A percentile compares a stretch with the other conserved stretches of the same genome.
Conservation (phyloP, 1,140 invertebrate genomes). For the Nasonia longicornis region DNA sequence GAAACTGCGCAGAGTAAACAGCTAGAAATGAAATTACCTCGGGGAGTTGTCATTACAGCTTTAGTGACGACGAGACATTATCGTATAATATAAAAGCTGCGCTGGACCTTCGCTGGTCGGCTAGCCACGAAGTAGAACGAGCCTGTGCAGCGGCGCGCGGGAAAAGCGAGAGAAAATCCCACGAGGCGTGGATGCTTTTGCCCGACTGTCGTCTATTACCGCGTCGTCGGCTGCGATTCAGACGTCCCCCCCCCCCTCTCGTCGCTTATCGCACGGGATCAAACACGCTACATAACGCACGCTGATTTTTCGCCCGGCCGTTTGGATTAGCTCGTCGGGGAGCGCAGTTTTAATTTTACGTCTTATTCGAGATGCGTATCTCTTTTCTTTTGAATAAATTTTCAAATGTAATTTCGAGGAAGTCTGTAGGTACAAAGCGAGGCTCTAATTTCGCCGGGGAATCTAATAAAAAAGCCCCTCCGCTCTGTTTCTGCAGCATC, state of each 20-base stretch:
- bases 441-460: background rate
- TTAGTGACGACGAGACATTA: background rate
- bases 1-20: too few relatives aligned
- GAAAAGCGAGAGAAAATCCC: conserved; percentile 44
- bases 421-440: background rate
- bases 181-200: conserved; percentile 30
- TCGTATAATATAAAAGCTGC: too few relatives aligned
- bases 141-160: background rate
- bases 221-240: background rate
- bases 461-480: background rate
- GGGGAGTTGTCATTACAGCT: too few relatives aligned
- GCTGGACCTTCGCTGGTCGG: background rate
- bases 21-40: too few relatives aligned
- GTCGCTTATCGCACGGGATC: background rate
- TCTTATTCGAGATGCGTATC: background rate
- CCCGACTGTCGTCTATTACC: background rate
- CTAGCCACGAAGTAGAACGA: conserved; percentile 41
- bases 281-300: too few relatives aligned
- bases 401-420: background rate
- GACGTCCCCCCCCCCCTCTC: background rate
- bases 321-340: background rate
- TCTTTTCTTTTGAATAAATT: background rate
- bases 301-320: background rate
- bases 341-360: background rate
- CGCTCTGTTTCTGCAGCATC: background rate